Percentiles rank a stretch among this genome's conserved stretches.
phyloP scores from a whole-genome alignment of 2,888 invertebrate genomes.

The Agriopis leucophaearia region DNA sequence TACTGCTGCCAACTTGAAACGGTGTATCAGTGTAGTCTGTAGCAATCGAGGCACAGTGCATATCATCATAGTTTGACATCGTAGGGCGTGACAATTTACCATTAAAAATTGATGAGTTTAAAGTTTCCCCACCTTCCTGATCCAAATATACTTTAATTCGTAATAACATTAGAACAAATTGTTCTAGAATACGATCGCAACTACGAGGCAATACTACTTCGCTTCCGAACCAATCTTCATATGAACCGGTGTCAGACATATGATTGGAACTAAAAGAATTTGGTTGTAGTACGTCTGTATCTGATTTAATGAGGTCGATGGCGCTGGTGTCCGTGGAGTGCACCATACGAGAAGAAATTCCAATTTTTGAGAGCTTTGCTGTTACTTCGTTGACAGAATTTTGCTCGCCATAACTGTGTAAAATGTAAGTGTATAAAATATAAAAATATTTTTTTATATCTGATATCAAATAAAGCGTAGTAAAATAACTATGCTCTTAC shows the following conservation, averaged over 20 bases:
- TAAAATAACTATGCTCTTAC: slow-evolving; percentile 54
- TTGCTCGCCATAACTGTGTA: slow-evolving; percentile 63
- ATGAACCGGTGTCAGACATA: slow-evolving; percentile 62
- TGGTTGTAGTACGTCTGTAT: slow-evolving; percentile 50
- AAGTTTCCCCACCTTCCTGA: slow-evolving; percentile 54
- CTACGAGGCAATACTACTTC: slow-evolving; percentile 73
- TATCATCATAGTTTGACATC: slow-evolving; percentile 41
- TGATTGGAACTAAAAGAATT: slow-evolving; percentile 55
- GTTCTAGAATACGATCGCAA: slow-evolving; percentile 77
- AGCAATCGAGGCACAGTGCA: slow-evolving; percentile 51
- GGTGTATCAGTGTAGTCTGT: slow-evolving; percentile 68
- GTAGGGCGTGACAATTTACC: slow-evolving; percentile 40
- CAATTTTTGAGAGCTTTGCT: slow-evolving; percentile 31
- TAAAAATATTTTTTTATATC: too few species aligned
- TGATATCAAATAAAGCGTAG: background rate
- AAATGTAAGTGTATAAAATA: background rate
- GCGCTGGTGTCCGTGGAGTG: slow-evolving; percentile 50
- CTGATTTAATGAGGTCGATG: slow-evolving; percentile 52
- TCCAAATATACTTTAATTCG: slow-evolving; percentile 67
- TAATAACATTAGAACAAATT: slow-evolving; percentile 75
- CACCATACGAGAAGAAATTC: slow-evolving; percentile 45
- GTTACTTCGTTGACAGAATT: slow-evolving; percentile 10
- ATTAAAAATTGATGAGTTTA: slow-evolving; percentile 49
- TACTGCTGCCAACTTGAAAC: slow-evolving; percentile 63
- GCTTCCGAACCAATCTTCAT: slow-evolving; percentile 72